Percentiles rank a stretch among this genome's conserved stretches.
Conservation (phyloP, 2,888 invertebrate genomes). For the Synanthedon formicaeformis region DNA sequence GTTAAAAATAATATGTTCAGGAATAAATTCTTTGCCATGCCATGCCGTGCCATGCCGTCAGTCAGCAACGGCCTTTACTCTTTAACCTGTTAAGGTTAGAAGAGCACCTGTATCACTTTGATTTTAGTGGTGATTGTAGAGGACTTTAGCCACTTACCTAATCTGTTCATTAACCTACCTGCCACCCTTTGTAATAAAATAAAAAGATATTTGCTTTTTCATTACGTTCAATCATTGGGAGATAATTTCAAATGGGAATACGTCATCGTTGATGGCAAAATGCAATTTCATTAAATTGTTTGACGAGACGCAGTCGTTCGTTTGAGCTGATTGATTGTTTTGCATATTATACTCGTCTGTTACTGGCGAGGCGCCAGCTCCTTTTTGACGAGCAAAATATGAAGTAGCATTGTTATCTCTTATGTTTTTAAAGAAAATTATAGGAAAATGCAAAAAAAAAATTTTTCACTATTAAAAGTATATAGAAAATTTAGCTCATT, state of each 20-base stretch:
- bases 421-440: background rate
- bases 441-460: background rate
- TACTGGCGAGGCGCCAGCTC: background rate
- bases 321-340: conserved; percentile 12
- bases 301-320: conserved; percentile 9
- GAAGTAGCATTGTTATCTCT: background rate
- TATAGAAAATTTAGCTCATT: conserved; percentile 3
- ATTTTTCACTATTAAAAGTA: background rate
- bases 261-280: background rate
- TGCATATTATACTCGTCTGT: background rate
- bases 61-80: too few species aligned
- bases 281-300: conserved; percentile 10
- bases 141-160: too few species aligned
- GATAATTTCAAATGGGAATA: background rate
- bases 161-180: too few species aligned
- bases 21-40: too few species aligned
- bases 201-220: too few species aligned
- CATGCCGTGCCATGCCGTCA: too few species aligned
- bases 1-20: too few species aligned
- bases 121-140: too few species aligned
- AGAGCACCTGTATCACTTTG: too few species aligned
- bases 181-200: too few species aligned
- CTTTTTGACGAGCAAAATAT: background rate
- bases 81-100: too few species aligned
- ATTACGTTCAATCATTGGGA: too few species aligned